These are phyloP conservation scores for Lucinisca nassula DNA, from an alignment of 2,888 invertebrate species.

Conservation along the genomic window DNA sequence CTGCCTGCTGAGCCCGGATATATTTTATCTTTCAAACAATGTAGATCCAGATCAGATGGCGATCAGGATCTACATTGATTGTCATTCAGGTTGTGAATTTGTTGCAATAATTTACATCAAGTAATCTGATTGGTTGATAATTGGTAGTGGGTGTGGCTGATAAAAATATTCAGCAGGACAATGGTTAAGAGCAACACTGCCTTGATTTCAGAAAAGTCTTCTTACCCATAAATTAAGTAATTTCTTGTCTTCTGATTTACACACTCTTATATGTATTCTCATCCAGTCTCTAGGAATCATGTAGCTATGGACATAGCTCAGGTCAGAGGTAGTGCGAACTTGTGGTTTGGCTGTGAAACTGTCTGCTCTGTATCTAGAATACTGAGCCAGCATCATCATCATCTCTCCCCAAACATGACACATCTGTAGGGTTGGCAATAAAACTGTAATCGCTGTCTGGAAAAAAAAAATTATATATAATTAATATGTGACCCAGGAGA, in stretches of 20 bases:
- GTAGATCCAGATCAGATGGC: no score
- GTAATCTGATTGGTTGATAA: no score
- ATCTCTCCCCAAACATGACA: conserved; percentile 71
- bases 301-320: conserved; percentile 59
- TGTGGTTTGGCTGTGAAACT: not conserved
- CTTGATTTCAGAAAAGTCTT: not conserved
- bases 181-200: no score
- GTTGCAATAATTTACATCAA: no score
- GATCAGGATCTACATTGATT: no score
- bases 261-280: conserved; percentile 51
- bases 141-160: no score
- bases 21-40: no score
- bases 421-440: conserved; percentile 39
- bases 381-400: conserved; percentile 64
- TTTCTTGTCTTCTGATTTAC: conserved; percentile 37
- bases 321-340: conserved; percentile 24
- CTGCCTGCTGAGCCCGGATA: no score
- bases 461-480: no score
- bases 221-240: conserved; percentile 64
- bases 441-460: not conserved
- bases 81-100: no score
- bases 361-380: conserved; percentile 50
- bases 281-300: conserved; percentile 57
- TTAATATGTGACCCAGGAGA: no score
- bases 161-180: no score